These are phyloP conservation scores for zebrafish (Danio rerio) DNA, from an alignment of 2,113 vertebrate genomes.

Conservation along the genomic window DNA sequence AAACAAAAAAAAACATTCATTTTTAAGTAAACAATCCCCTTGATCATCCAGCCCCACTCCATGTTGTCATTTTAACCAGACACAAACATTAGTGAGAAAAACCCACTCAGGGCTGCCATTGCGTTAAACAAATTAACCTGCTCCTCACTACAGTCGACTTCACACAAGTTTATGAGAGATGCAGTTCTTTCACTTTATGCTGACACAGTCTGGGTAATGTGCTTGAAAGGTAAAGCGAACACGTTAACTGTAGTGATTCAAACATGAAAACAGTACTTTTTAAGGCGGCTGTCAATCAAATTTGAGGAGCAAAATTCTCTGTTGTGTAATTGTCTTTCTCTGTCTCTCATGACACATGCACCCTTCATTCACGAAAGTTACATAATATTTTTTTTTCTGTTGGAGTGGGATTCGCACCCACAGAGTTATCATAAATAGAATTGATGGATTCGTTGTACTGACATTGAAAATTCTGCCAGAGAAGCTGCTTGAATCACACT, in stretches of 20 bases:
- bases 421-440: slow-evolving; percentile 24
- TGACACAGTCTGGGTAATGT: not conserved
- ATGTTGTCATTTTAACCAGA: not conserved
- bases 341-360: not conserved
- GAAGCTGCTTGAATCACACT: not conserved
- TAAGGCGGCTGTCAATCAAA: not conserved
- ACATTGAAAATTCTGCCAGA: not conserved
- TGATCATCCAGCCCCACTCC: not conserved
- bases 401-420: slow-evolving; percentile 43
- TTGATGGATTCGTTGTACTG: slow-evolving; percentile 19
- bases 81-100: not conserved
- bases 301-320: not conserved
- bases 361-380: slow-evolving; percentile 5
- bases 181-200: not conserved
- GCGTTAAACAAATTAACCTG: not conserved
- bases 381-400: slow-evolving; percentile 22
- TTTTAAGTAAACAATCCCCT: not conserved
- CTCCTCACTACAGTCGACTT: too few relatives aligned
- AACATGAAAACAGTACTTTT: not conserved
- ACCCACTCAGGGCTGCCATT: not conserved
- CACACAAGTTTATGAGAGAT: not conserved
- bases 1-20: too few relatives aligned
- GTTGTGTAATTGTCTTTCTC: slow-evolving; percentile 18
- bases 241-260: not conserved
- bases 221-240: not conserved